Evolutionary conservation across 2,888 invertebrate genomes (phyloP).

Genomic region (Lydus trimaculatus): DNA sequence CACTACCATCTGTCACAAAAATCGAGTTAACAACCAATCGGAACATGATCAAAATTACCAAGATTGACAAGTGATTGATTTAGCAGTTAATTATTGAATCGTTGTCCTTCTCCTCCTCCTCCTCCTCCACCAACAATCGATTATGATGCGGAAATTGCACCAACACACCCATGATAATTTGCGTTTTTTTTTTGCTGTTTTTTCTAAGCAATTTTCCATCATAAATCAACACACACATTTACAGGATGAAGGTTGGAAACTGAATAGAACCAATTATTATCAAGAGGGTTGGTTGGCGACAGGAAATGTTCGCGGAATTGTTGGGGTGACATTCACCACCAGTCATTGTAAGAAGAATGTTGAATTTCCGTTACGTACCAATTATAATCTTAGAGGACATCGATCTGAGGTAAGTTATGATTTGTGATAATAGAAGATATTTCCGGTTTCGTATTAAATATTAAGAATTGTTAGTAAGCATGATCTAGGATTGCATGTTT

Average conservation of each 20-base stretch:
- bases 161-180: neutral
- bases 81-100: slow-evolving; percentile 20
- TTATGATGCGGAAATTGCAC: slow-evolving; percentile 28
- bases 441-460: no score
- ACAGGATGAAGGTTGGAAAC: slow-evolving; percentile 94
- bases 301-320: slow-evolving; percentile 92
- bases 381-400: slow-evolving; percentile 97
- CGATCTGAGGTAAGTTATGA: slow-evolving; percentile 89
- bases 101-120: no score
- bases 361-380: slow-evolving; percentile 88
- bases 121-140: slow-evolving; percentile 4
- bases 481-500: slow-evolving; percentile 18
- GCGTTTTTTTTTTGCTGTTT: neutral
- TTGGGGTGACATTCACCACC: slow-evolving; percentile 96
- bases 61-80: slow-evolving; percentile 29
- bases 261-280: slow-evolving; percentile 94
- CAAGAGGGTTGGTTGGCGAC: slow-evolving; percentile 98
- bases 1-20: no score
- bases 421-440: no score
- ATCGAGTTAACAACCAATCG: no score
- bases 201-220: neutral
- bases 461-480: no score
- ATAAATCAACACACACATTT: slow-evolving; percentile 37
- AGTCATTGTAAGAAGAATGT: slow-evolving; percentile 89
- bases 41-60: neutral